Evolutionary conservation across 2,888 invertebrate species (phyloP).

Genomic region (Nezara viridula): DNA sequence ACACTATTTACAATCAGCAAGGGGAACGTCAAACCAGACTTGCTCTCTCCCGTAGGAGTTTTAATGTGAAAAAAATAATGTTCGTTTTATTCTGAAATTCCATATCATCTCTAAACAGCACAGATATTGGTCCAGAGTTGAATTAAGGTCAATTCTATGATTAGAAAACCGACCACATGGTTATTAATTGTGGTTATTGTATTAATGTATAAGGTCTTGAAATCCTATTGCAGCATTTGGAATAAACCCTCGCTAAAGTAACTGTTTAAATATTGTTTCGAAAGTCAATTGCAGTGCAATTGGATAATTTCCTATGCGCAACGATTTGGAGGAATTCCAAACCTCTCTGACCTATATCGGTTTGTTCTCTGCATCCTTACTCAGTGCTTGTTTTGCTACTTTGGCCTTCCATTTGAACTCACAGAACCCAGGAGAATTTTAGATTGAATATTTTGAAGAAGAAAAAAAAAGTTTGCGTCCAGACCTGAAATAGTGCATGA

Average conservation of each 20-base stretch:
- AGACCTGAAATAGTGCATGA: no score
- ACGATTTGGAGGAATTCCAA: slow-evolving; percentile 23
- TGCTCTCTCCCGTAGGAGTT: no score
- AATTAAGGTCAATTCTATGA: not conserved
- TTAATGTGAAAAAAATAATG: no score
- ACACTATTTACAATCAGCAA: no score
- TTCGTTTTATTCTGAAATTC: no score
- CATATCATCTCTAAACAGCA: no score
- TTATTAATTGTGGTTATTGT: not conserved
- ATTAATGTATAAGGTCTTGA: not conserved
- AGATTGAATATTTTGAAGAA: not conserved
- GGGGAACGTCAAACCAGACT: no score
- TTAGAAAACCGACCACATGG: not conserved
- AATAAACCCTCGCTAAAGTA: not conserved
- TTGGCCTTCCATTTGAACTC: not conserved
- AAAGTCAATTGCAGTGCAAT: not conserved
- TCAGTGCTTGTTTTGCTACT: not conserved
- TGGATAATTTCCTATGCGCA: slow-evolving; percentile 38
- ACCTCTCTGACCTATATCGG: not conserved
- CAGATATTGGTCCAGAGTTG: not conserved
- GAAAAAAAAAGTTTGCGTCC: no score
- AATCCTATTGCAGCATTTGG: not conserved
- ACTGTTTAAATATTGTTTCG: slow-evolving; percentile 32
- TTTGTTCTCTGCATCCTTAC: not conserved
- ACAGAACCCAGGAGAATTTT: not conserved